phyloP scores from a whole-genome alignment of 2,888 invertebrate species.

The Limnephilus lunatus region DNA sequence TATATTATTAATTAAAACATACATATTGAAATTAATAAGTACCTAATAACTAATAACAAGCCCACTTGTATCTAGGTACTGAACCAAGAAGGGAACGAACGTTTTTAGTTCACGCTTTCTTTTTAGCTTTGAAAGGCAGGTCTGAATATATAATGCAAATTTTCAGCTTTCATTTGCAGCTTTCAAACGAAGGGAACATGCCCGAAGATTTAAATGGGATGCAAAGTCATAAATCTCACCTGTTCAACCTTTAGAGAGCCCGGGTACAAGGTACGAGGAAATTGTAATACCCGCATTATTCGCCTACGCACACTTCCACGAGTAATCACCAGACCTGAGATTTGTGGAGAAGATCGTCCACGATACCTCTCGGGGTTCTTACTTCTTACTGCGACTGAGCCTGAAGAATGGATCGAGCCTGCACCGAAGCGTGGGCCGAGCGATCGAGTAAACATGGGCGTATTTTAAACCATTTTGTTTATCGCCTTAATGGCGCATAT shows the following conservation, averaged over 20 bases:
- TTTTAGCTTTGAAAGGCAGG: not conserved
- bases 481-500: slow-evolving; percentile 33
- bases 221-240: slow-evolving; percentile 38
- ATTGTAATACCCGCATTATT: slow-evolving; percentile 8
- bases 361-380: not conserved
- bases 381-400: not conserved
- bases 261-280: slow-evolving; percentile 27
- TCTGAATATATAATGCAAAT: not conserved
- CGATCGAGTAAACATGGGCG: slow-evolving; percentile 23
- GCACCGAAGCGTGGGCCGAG: slow-evolving; percentile 15
- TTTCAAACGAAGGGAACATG: not conserved
- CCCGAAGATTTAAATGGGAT: slow-evolving; percentile 11
- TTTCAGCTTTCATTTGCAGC: not conserved
- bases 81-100: not conserved
- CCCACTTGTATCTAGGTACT: too few species aligned
- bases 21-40: too few species aligned
- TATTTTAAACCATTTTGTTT: slow-evolving; percentile 39
- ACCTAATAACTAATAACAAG: too few species aligned
- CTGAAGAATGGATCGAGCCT: slow-evolving; percentile 26
- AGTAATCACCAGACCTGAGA: slow-evolving; percentile 14
- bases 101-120: not conserved
- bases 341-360: slow-evolving; percentile 40
- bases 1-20: too few species aligned
- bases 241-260: not conserved
- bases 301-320: slow-evolving; percentile 36